phyloP scores from a whole-genome alignment of 2,888 invertebrate species.

The Diaprepes abbreviatus region DNA sequence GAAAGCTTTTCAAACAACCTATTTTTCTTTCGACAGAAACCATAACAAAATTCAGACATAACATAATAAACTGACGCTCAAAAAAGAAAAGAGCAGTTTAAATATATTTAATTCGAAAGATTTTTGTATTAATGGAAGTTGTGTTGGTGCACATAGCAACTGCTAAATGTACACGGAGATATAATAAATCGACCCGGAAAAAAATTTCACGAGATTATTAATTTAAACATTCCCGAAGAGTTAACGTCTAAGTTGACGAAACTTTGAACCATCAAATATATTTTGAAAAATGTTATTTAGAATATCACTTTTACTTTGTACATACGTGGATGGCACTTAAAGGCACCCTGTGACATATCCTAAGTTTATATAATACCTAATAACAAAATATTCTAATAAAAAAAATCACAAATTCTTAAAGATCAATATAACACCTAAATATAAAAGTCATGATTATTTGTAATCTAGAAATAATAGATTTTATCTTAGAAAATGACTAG shows the following conservation, averaged over 20 bases:
- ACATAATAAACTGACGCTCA: no score
- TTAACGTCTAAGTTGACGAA: background rate
- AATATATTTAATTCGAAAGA: no score
- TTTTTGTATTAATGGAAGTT: no score
- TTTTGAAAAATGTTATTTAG: background rate
- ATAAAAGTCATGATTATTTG: background rate
- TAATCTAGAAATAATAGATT: background rate
- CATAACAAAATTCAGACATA: no score
- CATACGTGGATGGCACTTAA: constrained; percentile 25
- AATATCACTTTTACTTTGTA: constrained; percentile 24
- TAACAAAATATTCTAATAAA: constrained; percentile 3
- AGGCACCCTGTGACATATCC: constrained; percentile 14
- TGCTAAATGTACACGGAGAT: no score
- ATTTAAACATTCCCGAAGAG: no score
- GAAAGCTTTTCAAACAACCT: no score
- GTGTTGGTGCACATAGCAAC: no score
- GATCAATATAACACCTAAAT: constrained; percentile 25
- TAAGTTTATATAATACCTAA: background rate
- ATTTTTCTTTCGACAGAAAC: no score
- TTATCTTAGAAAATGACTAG: constrained; percentile 22
- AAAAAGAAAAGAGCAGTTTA: no score
- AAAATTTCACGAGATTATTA: no score
- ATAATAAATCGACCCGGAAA: no score
- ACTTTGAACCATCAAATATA: background rate
- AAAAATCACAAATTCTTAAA: constrained; percentile 11